phyloP scores from a whole-genome alignment of 2,797 vertebrate genomes.

The Lutjanus campechanus region DNA sequence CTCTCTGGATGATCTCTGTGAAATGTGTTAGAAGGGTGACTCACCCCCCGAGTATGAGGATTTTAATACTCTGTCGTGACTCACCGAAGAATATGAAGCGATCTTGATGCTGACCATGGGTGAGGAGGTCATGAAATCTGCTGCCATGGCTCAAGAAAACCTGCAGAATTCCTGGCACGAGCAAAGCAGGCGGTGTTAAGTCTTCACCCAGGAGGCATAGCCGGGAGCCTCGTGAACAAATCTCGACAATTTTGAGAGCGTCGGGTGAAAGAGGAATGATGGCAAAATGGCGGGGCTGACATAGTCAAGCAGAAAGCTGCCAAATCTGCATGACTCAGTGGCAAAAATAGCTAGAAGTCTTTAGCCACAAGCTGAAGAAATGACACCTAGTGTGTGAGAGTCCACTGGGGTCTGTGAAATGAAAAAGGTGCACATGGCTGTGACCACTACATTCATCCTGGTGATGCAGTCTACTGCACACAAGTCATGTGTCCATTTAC shows the following conservation, averaged over 20 bases:
- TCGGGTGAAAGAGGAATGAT: background rate
- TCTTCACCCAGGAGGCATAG: background rate
- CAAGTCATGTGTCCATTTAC: too few relatives aligned
- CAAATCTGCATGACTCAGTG: background rate
- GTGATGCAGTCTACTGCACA: too few relatives aligned
- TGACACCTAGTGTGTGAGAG: too few relatives aligned
- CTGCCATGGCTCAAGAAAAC: background rate
- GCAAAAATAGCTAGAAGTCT: background rate
- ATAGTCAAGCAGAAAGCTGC: background rate
- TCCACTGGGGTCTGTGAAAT: too few relatives aligned
- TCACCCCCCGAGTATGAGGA: background rate
- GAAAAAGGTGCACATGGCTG: too few relatives aligned
- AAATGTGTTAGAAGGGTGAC: conserved; percentile 9
- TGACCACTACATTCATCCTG: too few relatives aligned
- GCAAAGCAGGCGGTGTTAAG: background rate
- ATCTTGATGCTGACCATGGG: background rate
- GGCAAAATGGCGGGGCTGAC: background rate
- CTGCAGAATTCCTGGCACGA: background rate
- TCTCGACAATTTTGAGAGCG: background rate
- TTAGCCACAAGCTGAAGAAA: background rate
- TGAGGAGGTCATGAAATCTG: background rate
- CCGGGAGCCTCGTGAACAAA: background rate
- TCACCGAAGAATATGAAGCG: background rate
- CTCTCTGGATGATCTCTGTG: conserved; percentile 8
- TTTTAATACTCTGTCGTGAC: background rate